These are phyloP conservation scores for Pyrocephalus nanus DNA, from an alignment of 2,797 vertebrate species.

Conservation along the genomic window DNA sequence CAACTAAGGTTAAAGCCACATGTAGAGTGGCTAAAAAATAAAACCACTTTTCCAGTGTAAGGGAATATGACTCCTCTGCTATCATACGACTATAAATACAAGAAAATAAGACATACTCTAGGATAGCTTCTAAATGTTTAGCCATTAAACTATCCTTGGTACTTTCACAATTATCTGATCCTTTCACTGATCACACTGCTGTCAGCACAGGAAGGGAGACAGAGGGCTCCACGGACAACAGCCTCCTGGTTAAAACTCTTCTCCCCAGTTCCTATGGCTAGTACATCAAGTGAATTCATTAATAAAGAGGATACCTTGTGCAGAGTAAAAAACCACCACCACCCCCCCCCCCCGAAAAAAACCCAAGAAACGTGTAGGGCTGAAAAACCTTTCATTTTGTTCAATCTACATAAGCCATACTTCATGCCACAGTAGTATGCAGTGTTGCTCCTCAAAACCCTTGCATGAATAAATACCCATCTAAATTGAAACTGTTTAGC, in stretches of 20 bases:
- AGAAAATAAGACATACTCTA: not conserved
- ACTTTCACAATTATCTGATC: not conserved
- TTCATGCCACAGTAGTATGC: not conserved
- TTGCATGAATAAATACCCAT: not conserved
- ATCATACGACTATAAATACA: not conserved
- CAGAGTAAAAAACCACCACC: too few relatives aligned
- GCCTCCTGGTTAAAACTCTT: not conserved
- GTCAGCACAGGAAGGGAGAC: not conserved
- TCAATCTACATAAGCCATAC: not conserved
- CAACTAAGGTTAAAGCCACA: not conserved
- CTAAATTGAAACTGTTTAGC: not conserved
- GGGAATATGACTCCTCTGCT: not conserved
- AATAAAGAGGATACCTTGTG: not conserved
- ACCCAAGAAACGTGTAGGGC: not conserved
- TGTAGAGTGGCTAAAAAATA: not conserved
- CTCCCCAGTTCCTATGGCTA: not conserved
- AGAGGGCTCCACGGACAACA: not conserved
- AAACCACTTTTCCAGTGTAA: not conserved
- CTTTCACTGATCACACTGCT: not conserved
- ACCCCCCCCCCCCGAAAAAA: rapidly evolving
- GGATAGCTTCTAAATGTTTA: not conserved
- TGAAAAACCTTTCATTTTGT: not conserved
- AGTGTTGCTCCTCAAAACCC: not conserved
- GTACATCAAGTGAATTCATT: not conserved
- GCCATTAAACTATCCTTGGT: not conserved